Evolutionary conservation across 2,113 vertebrate species (phyloP), one percentile per base, ranked within the genome.

Genomic region (Ptyas mucosa): DNA sequence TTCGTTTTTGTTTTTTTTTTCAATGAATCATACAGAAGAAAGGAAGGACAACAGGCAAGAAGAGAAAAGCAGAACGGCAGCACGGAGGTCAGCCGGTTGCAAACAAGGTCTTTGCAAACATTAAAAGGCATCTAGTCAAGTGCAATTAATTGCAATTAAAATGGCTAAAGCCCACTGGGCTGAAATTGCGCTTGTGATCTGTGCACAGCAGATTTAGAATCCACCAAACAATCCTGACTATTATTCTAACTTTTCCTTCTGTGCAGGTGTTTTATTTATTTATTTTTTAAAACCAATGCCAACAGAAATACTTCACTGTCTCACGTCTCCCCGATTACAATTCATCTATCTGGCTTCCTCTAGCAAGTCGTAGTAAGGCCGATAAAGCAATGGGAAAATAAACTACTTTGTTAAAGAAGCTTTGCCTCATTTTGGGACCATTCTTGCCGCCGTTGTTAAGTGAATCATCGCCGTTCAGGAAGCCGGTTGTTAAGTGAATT

Each of bases 41-140:
- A 95, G 57, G 91, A 94, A 95, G 87, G 93, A 97, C 93, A 96
- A 96, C 87, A 96, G 95, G 95, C 53, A 95, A 94, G 94, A 96
- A 93, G 96, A 94, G 96, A 87, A 96, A 89, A n/a, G 93, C 92
- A 96, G 90, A 97, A 52, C 92, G 97, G 94, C 64, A 96, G 90
- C 96, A 97, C 94, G 96, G 94, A 96, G 95, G 95, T 95, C 94
- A 93, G 89, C 91, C 96, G 95, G 89, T 95, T 96, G 94, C 90
- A 96, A 94, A 93, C 93, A 97, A 97, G 95, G 93, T 95, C 95
- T 95, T 94, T 97, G 94, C 96, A 95, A 97, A 91, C 92, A 94
- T 92, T 91, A 87, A 14, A 53, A 94, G 10, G 94, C 92, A 89
- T 93, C 93, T 85, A 43, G 86, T 88, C 95, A 93, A 94, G 46